phyloP scores from a whole-genome alignment of 2,888 invertebrate genomes.

The Criorhina ranunculi region DNA sequence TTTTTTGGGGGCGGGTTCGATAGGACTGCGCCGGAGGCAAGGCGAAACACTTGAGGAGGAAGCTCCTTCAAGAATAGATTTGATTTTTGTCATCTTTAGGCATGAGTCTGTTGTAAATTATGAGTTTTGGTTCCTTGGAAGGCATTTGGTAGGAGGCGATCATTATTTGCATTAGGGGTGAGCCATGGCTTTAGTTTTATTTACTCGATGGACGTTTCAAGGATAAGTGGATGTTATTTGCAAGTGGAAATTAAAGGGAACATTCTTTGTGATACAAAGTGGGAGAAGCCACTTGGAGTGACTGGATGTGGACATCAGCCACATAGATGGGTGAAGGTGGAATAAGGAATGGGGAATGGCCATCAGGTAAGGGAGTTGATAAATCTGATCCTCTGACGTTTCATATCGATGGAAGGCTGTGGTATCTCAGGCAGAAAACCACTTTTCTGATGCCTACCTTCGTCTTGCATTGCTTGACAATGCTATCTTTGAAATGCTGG shows the following conservation, averaged over 20 bases:
- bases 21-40: background rate
- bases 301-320: too few species aligned
- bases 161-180: conserved; percentile 23
- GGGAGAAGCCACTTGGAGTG: too few species aligned
- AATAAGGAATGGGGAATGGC: too few species aligned
- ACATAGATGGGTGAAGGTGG: too few species aligned
- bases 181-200: conserved; percentile 31
- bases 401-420: too few species aligned
- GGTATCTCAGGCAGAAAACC: too few species aligned
- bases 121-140: conserved; percentile 6
- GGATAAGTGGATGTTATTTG: conserved; percentile 27
- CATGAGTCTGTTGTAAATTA: conserved; percentile 22
- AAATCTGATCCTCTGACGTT: too few species aligned
- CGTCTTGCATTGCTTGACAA: too few species aligned
- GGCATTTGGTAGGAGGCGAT: conserved; percentile 2
- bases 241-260: background rate
- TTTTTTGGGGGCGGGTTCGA: background rate
- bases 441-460: too few species aligned
- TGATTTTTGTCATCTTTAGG: conserved; percentile 27
- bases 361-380: too few species aligned
- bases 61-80: background rate
- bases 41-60: too few species aligned
- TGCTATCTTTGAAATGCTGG: too few species aligned
- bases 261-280: background rate
- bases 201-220: conserved; percentile 23